Conservation (phyloP, 2,888 invertebrate species). For the Epinotia brunnichana region DNA sequence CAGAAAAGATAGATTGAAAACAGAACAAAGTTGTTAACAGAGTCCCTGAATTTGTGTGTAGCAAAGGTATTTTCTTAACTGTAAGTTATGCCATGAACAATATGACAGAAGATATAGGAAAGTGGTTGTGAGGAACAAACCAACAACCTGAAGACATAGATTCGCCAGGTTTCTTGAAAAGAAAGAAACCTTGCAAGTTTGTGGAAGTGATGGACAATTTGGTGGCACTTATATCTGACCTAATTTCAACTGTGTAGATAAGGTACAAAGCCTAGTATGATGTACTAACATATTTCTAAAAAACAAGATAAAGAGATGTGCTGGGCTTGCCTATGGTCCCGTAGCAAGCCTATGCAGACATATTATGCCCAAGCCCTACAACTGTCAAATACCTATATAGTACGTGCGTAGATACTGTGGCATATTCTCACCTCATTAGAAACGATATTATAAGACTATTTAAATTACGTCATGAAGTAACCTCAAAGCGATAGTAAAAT, state of each 20-base stretch:
- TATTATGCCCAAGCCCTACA: neutral
- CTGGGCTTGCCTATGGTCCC: slow-evolving; percentile 1
- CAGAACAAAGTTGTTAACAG: too few species aligned
- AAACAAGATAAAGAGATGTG: neutral
- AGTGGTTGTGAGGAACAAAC: too few species aligned
- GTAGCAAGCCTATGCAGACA: slow-evolving; percentile 9
- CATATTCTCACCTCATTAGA: slow-evolving; percentile 3
- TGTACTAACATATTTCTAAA: neutral
- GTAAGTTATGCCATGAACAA: too few species aligned
- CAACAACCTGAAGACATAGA: too few species aligned
- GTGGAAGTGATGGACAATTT: neutral
- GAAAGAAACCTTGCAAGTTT: neutral
- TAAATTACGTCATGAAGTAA: slow-evolving; percentile 45
- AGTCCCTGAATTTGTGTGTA: too few species aligned
- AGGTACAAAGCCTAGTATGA: neutral
- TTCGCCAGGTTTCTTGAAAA: neutral
- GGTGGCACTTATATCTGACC: neutral
- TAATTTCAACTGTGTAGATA: neutral
- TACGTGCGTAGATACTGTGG: neutral
- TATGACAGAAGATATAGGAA: too few species aligned
- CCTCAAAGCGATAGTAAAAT: slow-evolving; percentile 37
- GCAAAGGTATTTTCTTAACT: too few species aligned
- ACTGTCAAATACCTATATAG: slow-evolving; percentile 20
- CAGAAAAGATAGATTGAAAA: too few species aligned
- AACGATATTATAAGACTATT: slow-evolving; percentile 15